phyloP scores from a whole-genome alignment of 1,140 invertebrate genomes.

The Octopus sinensis region DNA sequence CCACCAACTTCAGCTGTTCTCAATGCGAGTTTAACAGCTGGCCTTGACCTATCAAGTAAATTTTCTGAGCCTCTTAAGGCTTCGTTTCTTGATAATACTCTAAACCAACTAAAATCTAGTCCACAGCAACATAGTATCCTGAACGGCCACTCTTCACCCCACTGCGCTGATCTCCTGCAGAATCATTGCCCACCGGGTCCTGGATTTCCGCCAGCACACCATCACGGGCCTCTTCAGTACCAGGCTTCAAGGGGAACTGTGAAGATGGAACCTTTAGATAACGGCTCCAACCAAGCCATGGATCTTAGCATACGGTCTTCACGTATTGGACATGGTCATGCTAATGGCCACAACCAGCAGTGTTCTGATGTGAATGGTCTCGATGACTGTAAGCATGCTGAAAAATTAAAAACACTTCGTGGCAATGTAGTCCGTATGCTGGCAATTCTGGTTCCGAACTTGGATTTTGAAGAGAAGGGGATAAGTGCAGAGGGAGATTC shows the following conservation, averaged over 20 bases:
- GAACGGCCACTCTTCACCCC: constrained; percentile 13
- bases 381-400: constrained; percentile 37
- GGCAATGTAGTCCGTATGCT: constrained; percentile 54
- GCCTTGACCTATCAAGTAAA: constrained; percentile 8
- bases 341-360: constrained; percentile 31
- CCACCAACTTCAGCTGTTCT: constrained; percentile 25
- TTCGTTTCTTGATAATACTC: neutral
- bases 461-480: constrained; percentile 53
- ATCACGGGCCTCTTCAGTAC: constrained; percentile 20
- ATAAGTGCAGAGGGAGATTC: constrained; percentile 53
- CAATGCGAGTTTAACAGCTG: neutral
- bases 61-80: constrained; percentile 9
- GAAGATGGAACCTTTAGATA: neutral
- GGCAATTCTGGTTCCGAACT: constrained; percentile 52
- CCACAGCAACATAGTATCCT: neutral
- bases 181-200: constrained; percentile 30
- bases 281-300: constrained; percentile 7
- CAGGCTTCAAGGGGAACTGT: constrained; percentile 10
- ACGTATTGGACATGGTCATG: constrained; percentile 25
- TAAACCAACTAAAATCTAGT: constrained; percentile 12
- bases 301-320: constrained; percentile 7
- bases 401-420: constrained; percentile 47
- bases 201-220: constrained; percentile 26
- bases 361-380: constrained; percentile 13
- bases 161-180: constrained; percentile 38